Conservation (phyloP, 2,113 vertebrate genomes). For the Triplophysa rosa region DNA sequence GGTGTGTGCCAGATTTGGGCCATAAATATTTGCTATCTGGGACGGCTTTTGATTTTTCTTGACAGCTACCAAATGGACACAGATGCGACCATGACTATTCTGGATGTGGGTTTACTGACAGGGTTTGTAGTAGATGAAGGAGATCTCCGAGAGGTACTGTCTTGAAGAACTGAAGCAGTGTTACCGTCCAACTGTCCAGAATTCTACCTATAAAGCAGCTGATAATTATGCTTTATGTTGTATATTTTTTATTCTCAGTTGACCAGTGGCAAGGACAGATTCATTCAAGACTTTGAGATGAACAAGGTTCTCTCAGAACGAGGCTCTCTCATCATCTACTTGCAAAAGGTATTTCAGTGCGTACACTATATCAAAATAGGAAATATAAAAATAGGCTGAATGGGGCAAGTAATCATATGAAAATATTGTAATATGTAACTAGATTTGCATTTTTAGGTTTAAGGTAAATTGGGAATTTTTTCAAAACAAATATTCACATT, state of each 20-base stretch:
- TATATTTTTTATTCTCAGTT: constrained; percentile 58
- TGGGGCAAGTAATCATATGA: no score
- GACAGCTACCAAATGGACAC: constrained; percentile 21
- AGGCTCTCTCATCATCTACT: no score
- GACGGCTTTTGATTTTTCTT: neutral
- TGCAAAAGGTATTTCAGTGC: no score
- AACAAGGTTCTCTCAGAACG: neutral
- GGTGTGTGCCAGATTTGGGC: no score
- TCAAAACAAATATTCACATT: no score
- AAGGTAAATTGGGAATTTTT: no score
- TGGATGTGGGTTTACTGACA: constrained; percentile 63
- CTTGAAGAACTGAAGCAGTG: neutral
- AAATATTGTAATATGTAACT: no score
- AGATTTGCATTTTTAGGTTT: no score
- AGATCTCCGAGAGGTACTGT: constrained; percentile 58
- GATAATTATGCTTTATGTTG: neutral
- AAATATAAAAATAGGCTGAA: no score
- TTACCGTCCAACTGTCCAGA: neutral
- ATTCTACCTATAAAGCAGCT: neutral
- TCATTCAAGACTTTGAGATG: constrained; percentile 74
- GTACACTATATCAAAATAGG: no score
- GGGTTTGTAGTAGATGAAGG: constrained; percentile 59
- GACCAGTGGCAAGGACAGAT: constrained; percentile 64
- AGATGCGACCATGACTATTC: constrained; percentile 65
- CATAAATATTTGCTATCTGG: no score